phyloP scores from a whole-genome alignment of 2,888 invertebrate species.

The Drosophila subsilvestris region DNA sequence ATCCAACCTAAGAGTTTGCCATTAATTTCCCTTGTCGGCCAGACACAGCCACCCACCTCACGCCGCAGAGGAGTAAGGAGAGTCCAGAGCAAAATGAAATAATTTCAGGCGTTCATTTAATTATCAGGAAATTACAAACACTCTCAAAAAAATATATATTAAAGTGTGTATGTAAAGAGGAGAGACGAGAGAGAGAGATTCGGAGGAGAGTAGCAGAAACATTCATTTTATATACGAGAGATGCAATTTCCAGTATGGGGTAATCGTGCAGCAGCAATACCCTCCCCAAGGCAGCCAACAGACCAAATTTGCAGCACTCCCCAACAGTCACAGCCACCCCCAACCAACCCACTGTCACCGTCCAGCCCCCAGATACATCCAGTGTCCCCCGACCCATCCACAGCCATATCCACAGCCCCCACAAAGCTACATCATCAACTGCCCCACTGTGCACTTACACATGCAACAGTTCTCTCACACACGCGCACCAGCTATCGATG shows the following conservation, averaged over 20 bases:
- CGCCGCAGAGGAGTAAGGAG: neutral
- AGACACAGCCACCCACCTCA: neutral
- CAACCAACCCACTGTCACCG: conserved; percentile 2
- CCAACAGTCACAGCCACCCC: conserved; percentile 45
- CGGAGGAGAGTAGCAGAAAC: neutral
- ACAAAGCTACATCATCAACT: conserved; percentile 40
- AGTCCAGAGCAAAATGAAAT: conserved; percentile 39
- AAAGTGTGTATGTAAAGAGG: conserved; percentile 8
- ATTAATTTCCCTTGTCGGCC: conserved; percentile 20
- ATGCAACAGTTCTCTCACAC: conserved; percentile 46
- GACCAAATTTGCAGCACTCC: neutral
- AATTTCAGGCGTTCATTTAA: conserved; percentile 64
- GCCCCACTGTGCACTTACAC: conserved; percentile 30
- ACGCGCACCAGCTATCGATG: conserved; percentile 58
- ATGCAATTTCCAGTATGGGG: conserved; percentile 71
- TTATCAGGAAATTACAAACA: conserved; percentile 60
- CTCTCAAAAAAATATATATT: conserved; percentile 1
- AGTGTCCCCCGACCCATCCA: conserved; percentile 6
- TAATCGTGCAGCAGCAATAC: conserved; percentile 55
- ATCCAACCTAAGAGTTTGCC: conserved; percentile 29
- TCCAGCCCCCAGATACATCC: neutral
- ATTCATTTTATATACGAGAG: conserved; percentile 44
- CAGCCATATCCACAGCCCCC: neutral
- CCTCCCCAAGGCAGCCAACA: neutral
- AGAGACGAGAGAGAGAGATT: neutral